These are phyloP conservation scores for Siniperca chuatsi DNA, from an alignment of 2,113 vertebrate genomes.

Conservation along the genomic window DNA sequence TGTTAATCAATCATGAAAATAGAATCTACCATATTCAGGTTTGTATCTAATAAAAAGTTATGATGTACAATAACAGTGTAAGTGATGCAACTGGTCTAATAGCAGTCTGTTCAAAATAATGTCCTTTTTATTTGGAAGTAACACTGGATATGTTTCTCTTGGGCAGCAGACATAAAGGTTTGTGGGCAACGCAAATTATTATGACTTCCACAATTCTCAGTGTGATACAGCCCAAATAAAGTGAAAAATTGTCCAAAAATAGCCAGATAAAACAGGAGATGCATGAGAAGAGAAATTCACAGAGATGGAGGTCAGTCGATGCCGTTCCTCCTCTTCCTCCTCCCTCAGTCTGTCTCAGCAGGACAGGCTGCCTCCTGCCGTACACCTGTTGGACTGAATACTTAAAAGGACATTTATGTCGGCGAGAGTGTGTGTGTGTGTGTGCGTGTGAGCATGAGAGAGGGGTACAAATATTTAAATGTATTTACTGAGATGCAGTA, in stretches of 20 bases:
- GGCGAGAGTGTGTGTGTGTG: neutral
- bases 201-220: neutral
- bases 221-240: neutral
- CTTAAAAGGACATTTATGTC: neutral
- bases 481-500: constrained; percentile 1
- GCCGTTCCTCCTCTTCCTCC: neutral
- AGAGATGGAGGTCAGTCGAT: neutral
- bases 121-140: neutral
- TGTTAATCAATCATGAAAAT: no score
- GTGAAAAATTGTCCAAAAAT: neutral
- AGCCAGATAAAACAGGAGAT: neutral
- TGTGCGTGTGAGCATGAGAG: no score
- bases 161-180: neutral
- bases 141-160: neutral
- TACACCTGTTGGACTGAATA: constrained; percentile 27
- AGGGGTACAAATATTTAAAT: neutral
- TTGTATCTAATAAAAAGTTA: neutral
- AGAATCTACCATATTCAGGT: neutral
- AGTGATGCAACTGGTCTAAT: neutral
- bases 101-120: neutral
- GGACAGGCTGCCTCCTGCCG: constrained; percentile 20
- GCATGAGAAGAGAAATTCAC: neutral
- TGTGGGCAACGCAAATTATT: neutral
- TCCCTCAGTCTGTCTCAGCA: constrained; percentile 19
- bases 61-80: neutral